Base-by-base conservation (phyloP, 2,888 invertebrate species). In the Yponomeuta evonymella region DNA sequence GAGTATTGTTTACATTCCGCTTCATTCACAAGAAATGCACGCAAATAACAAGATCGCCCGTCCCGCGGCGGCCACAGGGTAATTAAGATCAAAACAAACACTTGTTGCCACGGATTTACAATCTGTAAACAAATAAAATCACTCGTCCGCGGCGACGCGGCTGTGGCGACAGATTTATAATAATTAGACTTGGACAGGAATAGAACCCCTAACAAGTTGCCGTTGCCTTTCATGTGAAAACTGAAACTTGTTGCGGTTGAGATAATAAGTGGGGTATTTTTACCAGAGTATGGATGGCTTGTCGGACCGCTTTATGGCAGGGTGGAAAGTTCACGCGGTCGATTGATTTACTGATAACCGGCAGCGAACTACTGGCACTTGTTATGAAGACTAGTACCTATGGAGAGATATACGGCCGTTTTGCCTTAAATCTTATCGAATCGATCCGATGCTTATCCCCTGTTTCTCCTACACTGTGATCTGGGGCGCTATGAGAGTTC, bases 131-230 rank as follows among this genome's bases (percentile, higher is more conserved):
- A 67, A 67, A 67, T 67, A 67, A 48, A 48, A 48, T 43, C 65
- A 65, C 65, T 33, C 67, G 36, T 48, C 36, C 80, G 78, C 83
- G 79, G 83, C 81, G 79, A 3, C 81, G 80, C 79, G 80, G 76
- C 78, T 76, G 79, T 79, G 87, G 75, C 82, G 90, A 90, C 88
- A 86, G 90, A 90, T 91, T 90, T 90, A 89, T 86, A 90, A 89
- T 91, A 90, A 90, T 90, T 89, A 90, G 85, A 80, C 48, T 11
- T 48, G 30, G 23, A 48, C 70, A 15, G 48, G 65, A 70, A 68
- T 68, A 68, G 68, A 30, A 10, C 51, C 51, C 68, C 15, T 58
- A 58, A 58, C 51, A 58, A 58, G 51, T 58, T 15, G 51, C 51
- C 51, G 51, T 58, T 12, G 30, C 48, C 68, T 68, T 68, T 68